Conservation (phyloP, 2,797 vertebrate genomes). For the Oceanodroma leucorhoa region DNA sequence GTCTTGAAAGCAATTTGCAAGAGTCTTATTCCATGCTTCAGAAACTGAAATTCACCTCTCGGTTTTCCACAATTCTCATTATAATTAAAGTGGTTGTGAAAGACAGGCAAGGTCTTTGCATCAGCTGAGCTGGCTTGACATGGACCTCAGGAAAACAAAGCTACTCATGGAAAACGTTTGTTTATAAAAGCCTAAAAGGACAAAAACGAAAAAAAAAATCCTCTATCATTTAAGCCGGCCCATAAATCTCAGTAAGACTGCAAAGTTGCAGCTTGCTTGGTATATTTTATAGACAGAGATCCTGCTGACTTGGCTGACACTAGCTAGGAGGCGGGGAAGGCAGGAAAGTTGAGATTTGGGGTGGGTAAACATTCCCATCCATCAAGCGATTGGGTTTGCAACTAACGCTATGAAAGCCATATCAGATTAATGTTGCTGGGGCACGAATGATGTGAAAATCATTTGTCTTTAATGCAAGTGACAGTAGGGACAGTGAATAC, state of each 20-base stretch:
- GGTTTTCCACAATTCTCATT: not conserved
- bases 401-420: conserved; percentile 45
- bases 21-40: not conserved
- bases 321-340: conserved; percentile 37
- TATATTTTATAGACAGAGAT: conserved; percentile 62
- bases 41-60: not conserved
- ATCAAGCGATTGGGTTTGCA: conserved; percentile 47
- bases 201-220: not conserved
- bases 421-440: not conserved
- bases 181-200: conserved; percentile 53
- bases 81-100: not conserved
- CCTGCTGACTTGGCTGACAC: conserved; percentile 54
- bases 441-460: conserved; percentile 28
- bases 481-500: not conserved
- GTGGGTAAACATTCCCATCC: conserved; percentile 49
- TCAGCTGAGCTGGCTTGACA: not conserved
- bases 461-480: not conserved
- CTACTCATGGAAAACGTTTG: conserved; percentile 21
- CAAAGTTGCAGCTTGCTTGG: conserved; percentile 50
- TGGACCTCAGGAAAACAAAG: not conserved
- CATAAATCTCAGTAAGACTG: conserved; percentile 46
- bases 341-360: conserved; percentile 57
- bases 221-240: conserved; percentile 27
- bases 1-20: not conserved
- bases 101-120: not conserved